Evolutionary conservation across 2,113 vertebrate species (phyloP), one percentile per base, ranked within the genome.

Genomic region (Parus major): DNA sequence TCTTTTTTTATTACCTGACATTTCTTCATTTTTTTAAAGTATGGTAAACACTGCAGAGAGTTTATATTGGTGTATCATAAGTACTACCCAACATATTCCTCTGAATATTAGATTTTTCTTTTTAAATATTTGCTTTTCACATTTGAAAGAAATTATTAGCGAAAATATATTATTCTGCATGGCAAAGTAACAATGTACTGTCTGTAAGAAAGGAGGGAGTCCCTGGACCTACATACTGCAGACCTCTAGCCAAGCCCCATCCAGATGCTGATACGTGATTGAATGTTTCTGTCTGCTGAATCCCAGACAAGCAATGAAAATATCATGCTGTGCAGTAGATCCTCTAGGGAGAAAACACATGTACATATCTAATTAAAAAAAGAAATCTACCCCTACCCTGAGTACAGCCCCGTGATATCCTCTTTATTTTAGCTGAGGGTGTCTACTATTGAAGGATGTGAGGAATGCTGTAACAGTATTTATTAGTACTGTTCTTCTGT

Each of bases 191-290:
- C 22, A 92, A 33, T 68, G 84, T 75, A 76, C 35, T 91, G 73
- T 87, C 81, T 95, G 92, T 93, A 55, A 95, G 91, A 95, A 96
- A 93, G 47, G 77, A 96, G 75, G 53, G 82, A 87, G 76, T 89
- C 86, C 57, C 47, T 93, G 86, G 52, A 16, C 36, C 31, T 95
- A 28, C 39, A 10, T 95, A 4, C 61, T 92, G 86, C 88, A 93
- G 70, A 87, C 70, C 75, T 90, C 91, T 88, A 95, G 88, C 85
- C 86, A 83, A 95, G 86, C 73, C 80, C 63, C 95, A 85, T 92
- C 83, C 80, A 93, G 96, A 93, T 96, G 94, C n/a, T 68, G 78
- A n/a, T 81, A 75, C 31, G 49, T 56, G 76, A 81, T 25, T 69
- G 55, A 73, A 63, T 68, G 80, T 85, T 84, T 88, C 77, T 75